Conservation (phyloP, 2,888 invertebrate genomes). For the Conomelus anceps region DNA sequence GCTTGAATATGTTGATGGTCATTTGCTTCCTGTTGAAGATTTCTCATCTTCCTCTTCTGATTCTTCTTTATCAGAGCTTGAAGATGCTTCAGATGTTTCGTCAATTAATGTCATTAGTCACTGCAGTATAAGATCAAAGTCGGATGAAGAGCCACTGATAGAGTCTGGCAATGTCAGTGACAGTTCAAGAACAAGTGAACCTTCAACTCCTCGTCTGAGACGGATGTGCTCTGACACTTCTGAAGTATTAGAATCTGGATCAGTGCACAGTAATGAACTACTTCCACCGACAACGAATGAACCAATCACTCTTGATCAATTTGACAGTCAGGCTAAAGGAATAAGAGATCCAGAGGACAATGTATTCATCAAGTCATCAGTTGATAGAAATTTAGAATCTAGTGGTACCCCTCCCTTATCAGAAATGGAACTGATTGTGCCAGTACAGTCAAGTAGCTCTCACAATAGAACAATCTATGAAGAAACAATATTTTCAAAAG, state of each 20-base stretch:
- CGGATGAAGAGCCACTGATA: slow-evolving; percentile 1
- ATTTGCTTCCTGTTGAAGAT: slow-evolving; percentile 13
- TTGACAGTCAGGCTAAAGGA: no score
- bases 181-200: background rate
- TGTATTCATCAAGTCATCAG: no score
- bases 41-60: slow-evolving; percentile 23
- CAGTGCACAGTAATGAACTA: no score
- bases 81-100: slow-evolving; percentile 22
- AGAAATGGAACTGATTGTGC: slow-evolving; percentile 28
- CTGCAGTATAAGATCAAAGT: slow-evolving; percentile 3
- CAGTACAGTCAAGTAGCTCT: slow-evolving; percentile 7
- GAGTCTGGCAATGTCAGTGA: background rate
- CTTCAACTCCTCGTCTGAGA: background rate
- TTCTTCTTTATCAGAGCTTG: slow-evolving; percentile 19
- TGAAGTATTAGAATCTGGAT: no score
- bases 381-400: background rate
- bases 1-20: slow-evolving; percentile 19
- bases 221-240: background rate
- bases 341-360: no score
- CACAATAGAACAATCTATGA: slow-evolving; percentile 15
- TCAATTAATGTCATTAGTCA: slow-evolving; percentile 13
- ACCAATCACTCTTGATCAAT: no score
- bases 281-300: no score
- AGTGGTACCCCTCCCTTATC: slow-evolving; percentile 30
- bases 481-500: slow-evolving; percentile 20